Percentiles rank a stretch among this genome's conserved stretches.
phyloP scores from a whole-genome alignment of 1,140 invertebrate species.

The Caenorhabditis latens region DNA sequence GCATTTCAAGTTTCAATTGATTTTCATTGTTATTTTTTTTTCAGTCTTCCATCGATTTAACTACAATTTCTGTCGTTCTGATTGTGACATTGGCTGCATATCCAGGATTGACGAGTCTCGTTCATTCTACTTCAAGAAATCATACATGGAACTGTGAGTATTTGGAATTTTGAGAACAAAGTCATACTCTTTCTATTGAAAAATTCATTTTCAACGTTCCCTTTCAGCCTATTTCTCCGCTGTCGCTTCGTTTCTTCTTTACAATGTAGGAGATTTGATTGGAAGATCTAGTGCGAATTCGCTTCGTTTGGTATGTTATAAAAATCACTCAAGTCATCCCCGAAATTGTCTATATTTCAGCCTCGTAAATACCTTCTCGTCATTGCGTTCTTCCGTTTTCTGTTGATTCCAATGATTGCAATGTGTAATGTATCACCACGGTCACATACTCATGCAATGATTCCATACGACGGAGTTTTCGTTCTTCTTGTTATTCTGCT shows the following conservation, averaged over 20 bases:
- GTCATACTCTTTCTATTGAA: too few species aligned
- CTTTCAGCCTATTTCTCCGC: conserved; percentile 62
- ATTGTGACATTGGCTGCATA: conserved; percentile 51
- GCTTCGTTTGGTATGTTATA: conserved; percentile 16
- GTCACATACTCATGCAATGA: conserved; percentile 42
- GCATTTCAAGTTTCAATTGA: too few species aligned
- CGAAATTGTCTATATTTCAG: conserved; percentile 29
- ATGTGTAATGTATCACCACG: conserved; percentile 59
- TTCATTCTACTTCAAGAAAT: conserved; percentile 3
- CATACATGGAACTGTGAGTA: conserved; percentile 43
- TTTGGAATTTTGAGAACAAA: neutral
- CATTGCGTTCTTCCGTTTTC: conserved; percentile 11
- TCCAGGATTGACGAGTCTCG: conserved; percentile 46
- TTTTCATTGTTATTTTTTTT: neutral
- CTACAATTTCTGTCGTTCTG: conserved; percentile 36
- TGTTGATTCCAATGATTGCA: conserved; percentile 57
- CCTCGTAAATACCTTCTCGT: neutral
- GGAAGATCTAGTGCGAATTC: conserved; percentile 47
- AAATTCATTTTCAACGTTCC: too few species aligned
- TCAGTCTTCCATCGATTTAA: conserved; percentile 13
- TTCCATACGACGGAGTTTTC: conserved; percentile 61
- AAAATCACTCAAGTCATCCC: neutral
- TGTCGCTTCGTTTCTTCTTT: conserved; percentile 60
- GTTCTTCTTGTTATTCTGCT: conserved; percentile 52
- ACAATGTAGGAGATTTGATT: conserved; percentile 60